Conservation (phyloP, 2,113 vertebrate species). For the Thymallus thymallus region DNA sequence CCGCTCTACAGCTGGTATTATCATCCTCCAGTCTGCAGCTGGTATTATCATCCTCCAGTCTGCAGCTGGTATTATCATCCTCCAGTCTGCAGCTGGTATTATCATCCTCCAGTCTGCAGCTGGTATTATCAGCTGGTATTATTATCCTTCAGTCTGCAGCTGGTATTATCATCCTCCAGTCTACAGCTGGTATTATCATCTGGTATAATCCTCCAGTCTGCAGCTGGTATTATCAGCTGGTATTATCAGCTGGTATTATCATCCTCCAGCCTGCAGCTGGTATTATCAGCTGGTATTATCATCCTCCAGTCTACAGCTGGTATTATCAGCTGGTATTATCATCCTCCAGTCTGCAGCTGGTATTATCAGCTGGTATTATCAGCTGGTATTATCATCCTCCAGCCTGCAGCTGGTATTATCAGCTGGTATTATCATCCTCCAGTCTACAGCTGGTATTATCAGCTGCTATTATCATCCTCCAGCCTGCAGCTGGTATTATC, state of each 20-base stretch:
- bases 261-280: conserved; percentile 53
- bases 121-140: conserved; percentile 55
- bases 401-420: conserved; percentile 54
- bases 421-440: conserved; percentile 50
- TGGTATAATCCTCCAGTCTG: conserved; percentile 50
- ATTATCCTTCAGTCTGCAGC: conserved; percentile 51
- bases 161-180: conserved; percentile 52
- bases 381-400: too few species aligned
- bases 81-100: conserved; percentile 52
- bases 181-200: conserved; percentile 54
- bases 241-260: too few species aligned
- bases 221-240: conserved; percentile 56
- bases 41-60: conserved; percentile 52
- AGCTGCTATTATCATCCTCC: conserved; percentile 50
- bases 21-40: conserved; percentile 51
- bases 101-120: conserved; percentile 51
- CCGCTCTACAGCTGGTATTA: conserved; percentile 52
- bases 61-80: conserved; percentile 54
- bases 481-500: conserved; percentile 54
- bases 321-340: conserved; percentile 52
- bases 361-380: conserved; percentile 53
- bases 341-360: conserved; percentile 53
- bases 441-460: conserved; percentile 54
- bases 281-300: conserved; percentile 52
- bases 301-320: conserved; percentile 53